Conservation (phyloP, 2,888 invertebrate genomes). For the Actias luna region DNA sequence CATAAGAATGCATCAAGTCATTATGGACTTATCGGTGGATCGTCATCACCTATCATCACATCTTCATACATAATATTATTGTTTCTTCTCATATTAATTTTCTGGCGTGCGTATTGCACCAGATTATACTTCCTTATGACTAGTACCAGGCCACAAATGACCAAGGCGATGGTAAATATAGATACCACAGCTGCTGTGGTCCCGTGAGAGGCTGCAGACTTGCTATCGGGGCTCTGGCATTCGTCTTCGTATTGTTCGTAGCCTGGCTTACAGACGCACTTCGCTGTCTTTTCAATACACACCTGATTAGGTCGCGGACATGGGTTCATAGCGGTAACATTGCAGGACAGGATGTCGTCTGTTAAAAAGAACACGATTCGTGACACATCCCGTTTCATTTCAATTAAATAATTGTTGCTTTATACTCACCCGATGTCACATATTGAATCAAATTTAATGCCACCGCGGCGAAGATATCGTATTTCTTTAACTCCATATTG, state of each 20-base stretch:
- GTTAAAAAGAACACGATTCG: conserved; percentile 74
- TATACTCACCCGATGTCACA: conserved; percentile 67
- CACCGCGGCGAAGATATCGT: conserved; percentile 56
- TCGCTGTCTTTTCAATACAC: conserved; percentile 48
- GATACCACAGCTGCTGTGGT: conserved; percentile 59
- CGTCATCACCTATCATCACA: conserved; percentile 80
- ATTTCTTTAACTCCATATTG: conserved; percentile 55
- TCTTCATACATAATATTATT: conserved; percentile 77
- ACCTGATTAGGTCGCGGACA: conserved; percentile 55
- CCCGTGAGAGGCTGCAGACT: conserved; percentile 38
- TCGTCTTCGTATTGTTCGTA: conserved; percentile 49
- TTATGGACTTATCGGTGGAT: conserved; percentile 74
- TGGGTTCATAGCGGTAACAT: conserved; percentile 47
- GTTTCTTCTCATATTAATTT: conserved; percentile 61
- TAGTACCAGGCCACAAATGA: conserved; percentile 62
- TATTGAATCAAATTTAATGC: conserved; percentile 60
- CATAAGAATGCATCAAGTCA: conserved; percentile 11
- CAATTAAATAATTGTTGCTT: conserved; percentile 78
- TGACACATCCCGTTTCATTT: conserved; percentile 69
- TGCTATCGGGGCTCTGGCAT: conserved; percentile 42
- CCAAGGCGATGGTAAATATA: conserved; percentile 65
- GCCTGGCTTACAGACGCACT: conserved; percentile 58
- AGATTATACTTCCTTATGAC: conserved; percentile 73
- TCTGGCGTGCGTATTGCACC: conserved; percentile 64
- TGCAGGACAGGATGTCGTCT: conserved; percentile 76